Percentiles rank a stretch among this genome's conserved stretches.
Evolutionary conservation across 2,113 vertebrate genomes (phyloP).

Genomic region (Oreotragus oreotragus): DNA sequence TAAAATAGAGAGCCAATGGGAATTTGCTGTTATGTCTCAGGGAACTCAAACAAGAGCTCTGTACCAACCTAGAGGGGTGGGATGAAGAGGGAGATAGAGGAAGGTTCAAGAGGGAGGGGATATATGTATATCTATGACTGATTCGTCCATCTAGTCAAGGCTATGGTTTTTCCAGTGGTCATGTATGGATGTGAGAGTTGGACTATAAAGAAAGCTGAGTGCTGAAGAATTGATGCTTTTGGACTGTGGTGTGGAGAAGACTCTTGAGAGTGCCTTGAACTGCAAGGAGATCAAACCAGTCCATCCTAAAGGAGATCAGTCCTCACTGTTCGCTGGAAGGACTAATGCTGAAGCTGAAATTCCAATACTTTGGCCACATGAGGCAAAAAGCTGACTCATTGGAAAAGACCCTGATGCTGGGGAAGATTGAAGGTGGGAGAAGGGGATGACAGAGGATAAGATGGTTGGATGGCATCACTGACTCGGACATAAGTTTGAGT

Average conservation of each 20-base stretch:
- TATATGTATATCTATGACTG: background rate
- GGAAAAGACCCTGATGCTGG: background rate
- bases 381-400: background rate
- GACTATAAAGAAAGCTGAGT: background rate
- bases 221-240: background rate
- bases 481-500: background rate
- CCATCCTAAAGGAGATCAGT: background rate
- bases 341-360: background rate
- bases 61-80: background rate
- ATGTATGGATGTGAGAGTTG: background rate
- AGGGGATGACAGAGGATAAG: background rate
- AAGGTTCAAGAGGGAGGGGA: background rate
- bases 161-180: background rate
- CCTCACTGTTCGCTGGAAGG: background rate
- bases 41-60: background rate
- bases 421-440: background rate
- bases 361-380: background rate
- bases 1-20: background rate
- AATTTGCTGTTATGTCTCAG: background rate
- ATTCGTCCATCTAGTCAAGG: background rate
- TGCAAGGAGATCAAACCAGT: background rate
- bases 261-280: background rate
- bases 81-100: background rate
- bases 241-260: background rate
- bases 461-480: background rate